Evolutionary conservation across 2,888 invertebrate species (phyloP).

Genomic region (Drosophila algonquin): DNA sequence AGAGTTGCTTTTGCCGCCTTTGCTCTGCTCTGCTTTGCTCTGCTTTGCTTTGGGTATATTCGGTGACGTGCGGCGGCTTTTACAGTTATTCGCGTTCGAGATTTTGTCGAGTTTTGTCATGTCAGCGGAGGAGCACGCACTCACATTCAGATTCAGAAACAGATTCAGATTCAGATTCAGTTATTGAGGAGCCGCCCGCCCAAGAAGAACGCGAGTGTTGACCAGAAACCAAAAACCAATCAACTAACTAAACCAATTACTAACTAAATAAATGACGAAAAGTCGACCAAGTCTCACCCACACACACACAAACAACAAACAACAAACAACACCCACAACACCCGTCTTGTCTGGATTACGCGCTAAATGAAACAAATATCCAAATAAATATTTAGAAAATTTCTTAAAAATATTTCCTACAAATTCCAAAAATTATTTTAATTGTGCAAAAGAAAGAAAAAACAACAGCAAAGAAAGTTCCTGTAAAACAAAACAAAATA

Average conservation of each 20-base stretch:
- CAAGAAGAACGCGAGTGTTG: constrained; percentile 44
- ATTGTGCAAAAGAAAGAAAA: constrained; percentile 59
- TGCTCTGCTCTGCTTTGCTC: constrained; percentile 49
- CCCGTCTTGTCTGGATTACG: constrained; percentile 78
- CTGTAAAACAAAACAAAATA: constrained; percentile 41
- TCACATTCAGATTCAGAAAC: constrained; percentile 14
- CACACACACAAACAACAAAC: constrained; percentile 1
- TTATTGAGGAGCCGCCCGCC: constrained; percentile 5
- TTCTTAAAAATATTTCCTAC: constrained; percentile 52
- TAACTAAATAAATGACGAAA: constrained; percentile 50
- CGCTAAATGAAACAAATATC: constrained; percentile 52
- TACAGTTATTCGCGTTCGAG: constrained; percentile 85
- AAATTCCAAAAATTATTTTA: constrained; percentile 37
- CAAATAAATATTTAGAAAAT: constrained; percentile 26
- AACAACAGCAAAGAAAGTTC: constrained; percentile 49
- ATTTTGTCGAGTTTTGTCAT: constrained; percentile 85
- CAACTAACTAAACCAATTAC: constrained; percentile 18
- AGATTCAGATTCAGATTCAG: constrained; percentile 17
- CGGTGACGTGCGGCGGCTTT: constrained; percentile 83
- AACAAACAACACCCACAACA: constrained; percentile 42
- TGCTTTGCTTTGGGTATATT: constrained; percentile 82
- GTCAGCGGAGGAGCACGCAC: constrained; percentile 63
- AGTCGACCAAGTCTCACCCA: constrained; percentile 70
- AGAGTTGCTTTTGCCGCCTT: constrained; percentile 54
- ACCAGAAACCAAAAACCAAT: constrained; percentile 2